Base-by-base conservation (phyloP, 2,888 invertebrate species). In the Polyommatus iphigenia region DNA sequence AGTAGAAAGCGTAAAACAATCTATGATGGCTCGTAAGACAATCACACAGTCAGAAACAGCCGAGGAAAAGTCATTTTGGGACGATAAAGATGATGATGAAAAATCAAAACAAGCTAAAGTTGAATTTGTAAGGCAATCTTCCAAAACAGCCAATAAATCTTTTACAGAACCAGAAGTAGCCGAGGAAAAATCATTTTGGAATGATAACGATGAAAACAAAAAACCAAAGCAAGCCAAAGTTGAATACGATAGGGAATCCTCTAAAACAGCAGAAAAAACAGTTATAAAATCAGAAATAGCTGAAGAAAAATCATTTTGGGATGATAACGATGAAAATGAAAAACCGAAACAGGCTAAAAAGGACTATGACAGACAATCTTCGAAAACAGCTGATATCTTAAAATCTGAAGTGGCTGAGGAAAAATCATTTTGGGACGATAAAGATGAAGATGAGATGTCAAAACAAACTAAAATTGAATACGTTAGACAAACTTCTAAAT, bases 361-460 rank as follows among this genome's bases (percentile, higher is more conserved):
- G 20, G 85, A 89, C 78, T 89, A 92, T 79, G 80, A 87, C 7
- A 85, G 88, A n/a, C 81, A 85, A 36, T 83, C 86, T 15, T 83
- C 84, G 24, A 76, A 83, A 82, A 82, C 82, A 62, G 85, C 85
- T 0, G 81, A 84, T 54, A 83, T 87, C 78, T 85, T 87, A 78
- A 86, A 87, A 71, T 83, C 87, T 75, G 87, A 86, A 71, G 75
- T 82, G 3, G 85, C 84, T 24, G 86, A 85, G 77, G 80, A 90
- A 78, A 91, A 90, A 77, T 90, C 90, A 18, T 83, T 90, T 78
- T 91, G 90, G 91, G 91, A 90, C 79, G 89, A 91, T 57, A 82
- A 86, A 41, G 82, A 85, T 79, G 85, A 88, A 82, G 84, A 84
- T 71, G 85, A 82, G 46, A 81, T 81, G 78, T 78, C 82, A 15